A percentile compares a stretch with the other conserved stretches of the same genome.
These are phyloP conservation scores for Eunapius fragilis DNA, from an alignment of 37 sponge, comb jelly and placozoan species.

Conservation along the genomic window DNA sequence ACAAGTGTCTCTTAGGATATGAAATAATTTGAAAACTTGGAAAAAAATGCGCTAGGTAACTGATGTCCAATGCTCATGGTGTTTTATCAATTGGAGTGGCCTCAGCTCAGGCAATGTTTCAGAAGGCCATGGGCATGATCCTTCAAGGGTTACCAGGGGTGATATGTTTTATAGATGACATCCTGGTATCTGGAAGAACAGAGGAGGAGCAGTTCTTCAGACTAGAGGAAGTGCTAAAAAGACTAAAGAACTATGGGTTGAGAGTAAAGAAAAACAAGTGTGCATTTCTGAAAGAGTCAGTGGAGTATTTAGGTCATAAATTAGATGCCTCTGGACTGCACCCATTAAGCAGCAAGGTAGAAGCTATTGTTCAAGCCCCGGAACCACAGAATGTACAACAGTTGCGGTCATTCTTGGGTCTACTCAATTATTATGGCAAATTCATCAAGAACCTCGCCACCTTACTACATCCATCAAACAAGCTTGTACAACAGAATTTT, in stretches of 20 bases:
- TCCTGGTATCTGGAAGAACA: conserved; percentile 14
- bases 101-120: no score
- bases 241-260: conserved; percentile 3
- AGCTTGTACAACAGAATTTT: no score
- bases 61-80: no score
- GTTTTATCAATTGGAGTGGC: no score
- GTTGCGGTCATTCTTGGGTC: conserved; percentile 33
- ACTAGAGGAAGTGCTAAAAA: conserved; percentile 16
- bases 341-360: conserved; percentile 12
- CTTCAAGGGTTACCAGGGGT: conserved; percentile 22
- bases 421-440: conserved; percentile 41
- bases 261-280: conserved; percentile 18
- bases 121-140: conserved; percentile 23
- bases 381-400: conserved; percentile 29
- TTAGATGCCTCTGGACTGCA: conserved; percentile 28
- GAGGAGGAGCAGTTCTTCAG: conserved; percentile 34
- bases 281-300: conserved; percentile 1
- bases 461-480: conserved; percentile 16
- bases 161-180: conserved; percentile 31
- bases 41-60: no score
- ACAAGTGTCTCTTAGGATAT: no score
- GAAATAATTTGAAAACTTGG: no score
- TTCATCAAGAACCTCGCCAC: conserved; percentile 41
- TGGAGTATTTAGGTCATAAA: conserved; percentile 38
- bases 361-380: conserved; percentile 33